Conservation (phyloP, 2,888 invertebrate genomes). For the Cybosia mesomella region DNA sequence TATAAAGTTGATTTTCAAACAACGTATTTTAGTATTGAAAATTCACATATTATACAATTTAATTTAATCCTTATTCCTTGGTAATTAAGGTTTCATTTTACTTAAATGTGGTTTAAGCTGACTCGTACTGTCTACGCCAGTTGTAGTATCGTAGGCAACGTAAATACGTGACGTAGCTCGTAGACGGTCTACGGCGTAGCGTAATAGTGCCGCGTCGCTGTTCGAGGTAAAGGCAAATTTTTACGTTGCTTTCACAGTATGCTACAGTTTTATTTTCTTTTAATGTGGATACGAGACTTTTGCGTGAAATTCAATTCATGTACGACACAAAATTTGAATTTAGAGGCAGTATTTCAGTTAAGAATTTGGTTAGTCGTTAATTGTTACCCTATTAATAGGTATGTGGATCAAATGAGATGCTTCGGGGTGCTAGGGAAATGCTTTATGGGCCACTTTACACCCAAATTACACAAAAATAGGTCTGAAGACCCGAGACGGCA, state of each 20-base stretch:
- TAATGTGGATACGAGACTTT: background rate
- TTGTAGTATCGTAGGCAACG: slow-evolving; percentile 72
- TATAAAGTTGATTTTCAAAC: background rate
- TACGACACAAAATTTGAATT: slow-evolving; percentile 10
- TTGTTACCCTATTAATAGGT: background rate
- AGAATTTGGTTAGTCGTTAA: too few species aligned
- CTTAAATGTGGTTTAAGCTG: background rate
- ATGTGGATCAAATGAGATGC: too few species aligned
- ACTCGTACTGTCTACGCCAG: slow-evolving; percentile 54
- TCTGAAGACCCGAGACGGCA: too few species aligned
- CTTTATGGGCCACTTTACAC: too few species aligned
- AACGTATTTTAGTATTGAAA: background rate
- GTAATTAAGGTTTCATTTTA: background rate
- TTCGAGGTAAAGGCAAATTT: slow-evolving; percentile 40
- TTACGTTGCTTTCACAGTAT: slow-evolving; percentile 33
- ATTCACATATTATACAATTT: background rate
- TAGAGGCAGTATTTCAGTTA: background rate
- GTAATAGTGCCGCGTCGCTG: slow-evolving; percentile 49
- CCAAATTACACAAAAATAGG: too few species aligned
- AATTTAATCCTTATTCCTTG: background rate
- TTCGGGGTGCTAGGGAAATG: too few species aligned
- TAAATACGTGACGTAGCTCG: slow-evolving; percentile 70
- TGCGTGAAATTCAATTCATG: background rate
- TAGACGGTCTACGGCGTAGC: slow-evolving; percentile 74
- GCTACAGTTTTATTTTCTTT: slow-evolving; percentile 17